phyloP scores from a whole-genome alignment of 1,140 invertebrate species.

The Drosophila leontia region DNA sequence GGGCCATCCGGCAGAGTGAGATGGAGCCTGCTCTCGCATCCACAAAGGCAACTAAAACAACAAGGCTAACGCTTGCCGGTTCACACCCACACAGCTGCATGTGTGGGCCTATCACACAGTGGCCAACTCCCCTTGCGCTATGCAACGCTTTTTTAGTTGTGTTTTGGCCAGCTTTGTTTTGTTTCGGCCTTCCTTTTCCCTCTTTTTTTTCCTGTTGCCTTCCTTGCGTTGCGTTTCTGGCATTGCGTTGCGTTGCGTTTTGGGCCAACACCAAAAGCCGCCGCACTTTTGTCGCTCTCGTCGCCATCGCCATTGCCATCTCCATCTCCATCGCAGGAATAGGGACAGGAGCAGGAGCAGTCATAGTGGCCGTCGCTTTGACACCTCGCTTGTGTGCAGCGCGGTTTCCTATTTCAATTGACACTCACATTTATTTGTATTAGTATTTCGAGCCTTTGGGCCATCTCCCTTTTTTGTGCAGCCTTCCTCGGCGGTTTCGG shows the following conservation, averaged over 20 bases:
- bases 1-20: conserved; percentile 2
- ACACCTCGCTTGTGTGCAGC: conserved; percentile 76
- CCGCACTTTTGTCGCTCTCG: conserved; percentile 70
- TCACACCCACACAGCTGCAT: conserved; percentile 41
- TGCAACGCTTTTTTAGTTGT: conserved; percentile 66
- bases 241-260: conserved; percentile 30
- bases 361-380: conserved; percentile 62
- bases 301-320: conserved; percentile 17
- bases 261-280: conserved; percentile 68
- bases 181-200: conserved; percentile 8
- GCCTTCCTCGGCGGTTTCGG: conserved; percentile 45
- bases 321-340: conserved; percentile 17
- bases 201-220: not conserved
- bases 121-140: conserved; percentile 77
- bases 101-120: conserved; percentile 68
- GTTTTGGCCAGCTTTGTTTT: conserved; percentile 49
- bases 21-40: conserved; percentile 11
- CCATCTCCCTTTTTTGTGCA: conserved; percentile 28
- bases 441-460: conserved; percentile 47
- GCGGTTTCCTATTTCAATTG: conserved; percentile 82
- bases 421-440: conserved; percentile 67
- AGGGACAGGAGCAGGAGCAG: conserved; percentile 4
- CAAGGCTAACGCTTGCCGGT: conserved; percentile 56
- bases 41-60: conserved; percentile 56
- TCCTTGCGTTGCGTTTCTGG: conserved; percentile 13